Evolutionary conservation across 2,888 invertebrate species (phyloP).

Genomic region (Conchocele bisecta): DNA sequence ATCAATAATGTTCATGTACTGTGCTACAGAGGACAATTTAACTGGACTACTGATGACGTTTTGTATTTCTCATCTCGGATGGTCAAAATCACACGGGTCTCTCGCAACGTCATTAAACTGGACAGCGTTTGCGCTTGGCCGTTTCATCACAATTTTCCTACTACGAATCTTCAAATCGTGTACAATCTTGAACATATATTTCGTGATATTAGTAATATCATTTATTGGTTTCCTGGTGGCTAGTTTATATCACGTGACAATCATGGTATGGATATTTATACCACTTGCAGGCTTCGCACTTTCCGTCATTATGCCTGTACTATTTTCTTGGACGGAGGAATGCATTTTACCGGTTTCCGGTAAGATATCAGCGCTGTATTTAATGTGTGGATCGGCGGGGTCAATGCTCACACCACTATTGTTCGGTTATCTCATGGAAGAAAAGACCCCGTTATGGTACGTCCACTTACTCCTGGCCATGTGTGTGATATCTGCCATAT

Average conservation of each 20-base stretch:
- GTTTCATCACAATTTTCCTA: background rate
- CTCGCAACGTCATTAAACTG: background rate
- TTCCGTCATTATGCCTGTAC: background rate
- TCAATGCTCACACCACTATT: constrained; percentile 1
- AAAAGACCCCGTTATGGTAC: background rate
- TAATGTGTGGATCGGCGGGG: constrained; percentile 5
- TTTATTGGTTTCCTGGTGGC: background rate
- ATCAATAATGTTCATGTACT: background rate
- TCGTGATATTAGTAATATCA: background rate
- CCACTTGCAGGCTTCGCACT: background rate
- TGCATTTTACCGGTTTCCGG: constrained; percentile 1
- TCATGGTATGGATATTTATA: background rate
- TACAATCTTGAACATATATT: background rate
- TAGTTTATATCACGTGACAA: background rate
- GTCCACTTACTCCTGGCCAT: background rate
- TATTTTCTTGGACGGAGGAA: constrained; percentile 12
- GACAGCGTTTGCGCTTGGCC: background rate
- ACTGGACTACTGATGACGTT: constrained; percentile 2
- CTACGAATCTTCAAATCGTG: background rate
- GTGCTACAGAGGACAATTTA: constrained; percentile 8
- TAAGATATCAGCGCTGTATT: constrained; percentile 3
- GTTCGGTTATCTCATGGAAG: constrained; percentile 10
- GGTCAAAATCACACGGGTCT: constrained; percentile 1
- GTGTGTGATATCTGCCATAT: too few species aligned
- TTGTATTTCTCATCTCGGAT: constrained; percentile 1